Base-by-base conservation (phyloP, 1,140 invertebrate species). In the Drosophila baimaii region DNA sequence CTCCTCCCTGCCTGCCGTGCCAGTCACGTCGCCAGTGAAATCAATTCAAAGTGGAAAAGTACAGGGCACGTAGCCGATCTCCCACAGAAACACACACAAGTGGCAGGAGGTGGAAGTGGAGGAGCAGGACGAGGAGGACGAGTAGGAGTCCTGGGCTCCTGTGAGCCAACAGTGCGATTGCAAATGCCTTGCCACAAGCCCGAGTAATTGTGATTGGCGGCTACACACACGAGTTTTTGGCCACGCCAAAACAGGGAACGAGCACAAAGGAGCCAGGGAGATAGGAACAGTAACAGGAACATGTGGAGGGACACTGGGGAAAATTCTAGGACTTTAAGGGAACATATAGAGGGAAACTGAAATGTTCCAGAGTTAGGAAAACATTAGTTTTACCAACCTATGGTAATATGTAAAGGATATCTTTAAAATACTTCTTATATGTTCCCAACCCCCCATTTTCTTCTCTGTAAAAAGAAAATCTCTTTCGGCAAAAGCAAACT, bases 121-220 rank as follows among this genome's bases (percentile, higher is more conserved):
- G 72, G 39, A 65, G 49, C 5, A 13, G 59, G n/a, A n/a, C n/a
- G n/a, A n/a, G n/a, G n/a, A n/a, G n/a, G n/a, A n/a, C n/a, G n/a
- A n/a, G n/a, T n/a, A n/a, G n/a, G n/a, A n/a, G 21, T 39, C 37
- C 37, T 35, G 23, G 62, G 44, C 46, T 29, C 12, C 56, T 52
- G 37, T 35, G 61, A n/a, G 52, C 51, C 37, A 51, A 57, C 52
- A 37, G 54, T 64, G 62, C 71, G 61, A 71, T 66, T 78, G 73
- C 64, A 74, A 80, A 77, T 80, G 64, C 43, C 49, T 23, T 46
- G 54, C 62, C 54, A 68, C 65, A 70, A 44, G 64, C 27, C 56
- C 41, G 57, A 46, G 80, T 86, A 88, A 88, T 88, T 88, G 83
- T 88, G 83, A 88, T 88, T 88, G 83, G 83, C 83, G 70, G 79